Evolutionary conservation across 2,113 vertebrate species (phyloP).

Genomic region (Neodontobutis hainanensis): DNA sequence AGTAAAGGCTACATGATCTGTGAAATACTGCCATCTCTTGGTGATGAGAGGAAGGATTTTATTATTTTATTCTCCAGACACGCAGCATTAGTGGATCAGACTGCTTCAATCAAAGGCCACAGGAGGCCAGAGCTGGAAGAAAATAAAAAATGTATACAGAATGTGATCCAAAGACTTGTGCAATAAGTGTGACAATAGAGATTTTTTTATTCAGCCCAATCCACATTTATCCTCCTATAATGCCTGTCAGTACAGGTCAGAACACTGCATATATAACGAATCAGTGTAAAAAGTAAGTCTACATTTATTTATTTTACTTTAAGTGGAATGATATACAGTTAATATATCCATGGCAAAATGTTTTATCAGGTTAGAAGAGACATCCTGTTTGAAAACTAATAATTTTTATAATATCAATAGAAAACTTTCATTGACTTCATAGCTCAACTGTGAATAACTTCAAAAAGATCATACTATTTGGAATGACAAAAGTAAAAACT

Average conservation of each 20-base stretch:
- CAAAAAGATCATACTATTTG: background rate
- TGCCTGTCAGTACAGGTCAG: background rate
- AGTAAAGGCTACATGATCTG: conserved; percentile 80
- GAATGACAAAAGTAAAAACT: background rate
- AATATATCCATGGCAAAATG: too few relatives aligned
- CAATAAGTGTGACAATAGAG: too few relatives aligned
- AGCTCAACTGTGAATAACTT: background rate
- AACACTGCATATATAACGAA: background rate
- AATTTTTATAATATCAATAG: too few relatives aligned
- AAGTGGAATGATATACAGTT: too few relatives aligned
- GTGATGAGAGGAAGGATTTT: conserved; percentile 26
- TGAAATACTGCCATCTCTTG: conserved; percentile 97
- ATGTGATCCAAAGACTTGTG: too few relatives aligned
- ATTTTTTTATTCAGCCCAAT: too few relatives aligned
- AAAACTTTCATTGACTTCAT: too few relatives aligned
- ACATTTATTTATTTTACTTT: background rate
- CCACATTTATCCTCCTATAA: too few relatives aligned
- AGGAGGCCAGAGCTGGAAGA: conserved; percentile 23
- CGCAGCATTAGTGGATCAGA: conserved; percentile 14
- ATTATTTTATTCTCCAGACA: background rate
- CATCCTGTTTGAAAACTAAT: too few relatives aligned
- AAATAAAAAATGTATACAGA: background rate
- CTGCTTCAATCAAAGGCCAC: conserved; percentile 37
- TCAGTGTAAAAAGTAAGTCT: background rate
- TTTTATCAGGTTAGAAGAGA: too few relatives aligned